Evolutionary conservation across 2,113 vertebrate genomes (phyloP).

Genomic region (Hemibates koningsi): DNA sequence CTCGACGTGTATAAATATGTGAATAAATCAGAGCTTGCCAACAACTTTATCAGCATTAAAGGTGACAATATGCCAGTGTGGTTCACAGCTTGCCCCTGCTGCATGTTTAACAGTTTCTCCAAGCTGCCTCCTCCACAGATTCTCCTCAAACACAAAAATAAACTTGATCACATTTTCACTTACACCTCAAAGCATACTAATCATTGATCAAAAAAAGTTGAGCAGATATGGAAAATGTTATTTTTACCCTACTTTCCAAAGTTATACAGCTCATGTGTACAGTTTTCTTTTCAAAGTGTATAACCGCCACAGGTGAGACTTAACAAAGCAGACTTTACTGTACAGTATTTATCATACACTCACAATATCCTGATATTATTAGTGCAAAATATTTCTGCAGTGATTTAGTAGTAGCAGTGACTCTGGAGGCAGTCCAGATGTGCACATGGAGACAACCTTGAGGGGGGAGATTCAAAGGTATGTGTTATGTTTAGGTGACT

Average conservation of each 20-base stretch:
- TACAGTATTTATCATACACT: not conserved
- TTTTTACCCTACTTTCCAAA: not conserved
- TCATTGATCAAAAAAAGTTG: not conserved
- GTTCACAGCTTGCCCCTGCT: not conserved
- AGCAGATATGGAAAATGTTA: not conserved
- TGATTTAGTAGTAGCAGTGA: not conserved
- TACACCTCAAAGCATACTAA: not conserved
- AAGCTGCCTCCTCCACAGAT: not conserved
- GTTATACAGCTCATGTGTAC: not conserved
- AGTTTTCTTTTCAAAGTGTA: not conserved
- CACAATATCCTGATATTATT: not conserved
- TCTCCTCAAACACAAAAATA: not conserved
- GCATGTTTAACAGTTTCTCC: not conserved
- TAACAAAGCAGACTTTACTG: not conserved
- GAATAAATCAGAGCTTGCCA: not conserved
- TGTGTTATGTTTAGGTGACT: constrained; percentile 4
- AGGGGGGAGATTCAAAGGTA: not conserved
- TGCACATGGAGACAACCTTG: not conserved
- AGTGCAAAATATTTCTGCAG: not conserved
- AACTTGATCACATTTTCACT: not conserved
- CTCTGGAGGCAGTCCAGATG: not conserved
- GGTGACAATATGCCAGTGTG: not conserved
- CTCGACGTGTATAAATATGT: not conserved
- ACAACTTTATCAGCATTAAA: not conserved
- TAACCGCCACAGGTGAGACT: not conserved